Conservation (phyloP, 1,140 invertebrate genomes). For the Geopemphigus sp. region DNA sequence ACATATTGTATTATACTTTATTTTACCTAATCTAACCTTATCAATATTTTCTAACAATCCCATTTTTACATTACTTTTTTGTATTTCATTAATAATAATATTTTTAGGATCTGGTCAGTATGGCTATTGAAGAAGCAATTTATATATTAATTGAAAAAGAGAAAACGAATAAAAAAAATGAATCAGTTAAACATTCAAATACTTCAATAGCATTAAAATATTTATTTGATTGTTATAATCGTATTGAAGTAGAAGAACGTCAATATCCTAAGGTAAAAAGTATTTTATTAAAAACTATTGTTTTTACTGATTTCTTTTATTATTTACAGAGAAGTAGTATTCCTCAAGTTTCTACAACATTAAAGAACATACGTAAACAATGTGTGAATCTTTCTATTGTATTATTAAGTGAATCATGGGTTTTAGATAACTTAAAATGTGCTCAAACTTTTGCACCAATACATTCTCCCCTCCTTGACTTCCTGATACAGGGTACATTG, state of each 20-base stretch:
- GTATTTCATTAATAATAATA: constrained; percentile 55
- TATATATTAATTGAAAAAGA: neutral
- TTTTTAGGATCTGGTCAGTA: constrained; percentile 24
- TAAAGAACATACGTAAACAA: constrained; percentile 63
- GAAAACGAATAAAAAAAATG: neutral
- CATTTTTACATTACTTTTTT: too few species aligned
- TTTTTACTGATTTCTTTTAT: constrained; percentile 50
- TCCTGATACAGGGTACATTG: constrained; percentile 64
- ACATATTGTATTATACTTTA: neutral
- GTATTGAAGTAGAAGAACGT: constrained; percentile 66
- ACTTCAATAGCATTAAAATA: neutral
- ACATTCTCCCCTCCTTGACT: constrained; percentile 62
- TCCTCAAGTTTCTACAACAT: constrained; percentile 61
- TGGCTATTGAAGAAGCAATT: constrained; percentile 28
- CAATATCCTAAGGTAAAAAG: constrained; percentile 68
- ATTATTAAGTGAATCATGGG: constrained; percentile 61
- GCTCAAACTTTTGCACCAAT: constrained; percentile 46
- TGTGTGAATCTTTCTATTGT: constrained; percentile 65
- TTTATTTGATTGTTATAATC: constrained; percentile 60
- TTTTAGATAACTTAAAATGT: constrained; percentile 56
- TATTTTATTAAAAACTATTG: neutral
- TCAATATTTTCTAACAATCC: too few species aligned
- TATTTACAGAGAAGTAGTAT: constrained; percentile 60
- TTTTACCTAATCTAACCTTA: too few species aligned
- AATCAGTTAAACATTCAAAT: neutral